Evolutionary conservation across 2,113 vertebrate species (phyloP).

Genomic region (Aplodontia rufa): DNA sequence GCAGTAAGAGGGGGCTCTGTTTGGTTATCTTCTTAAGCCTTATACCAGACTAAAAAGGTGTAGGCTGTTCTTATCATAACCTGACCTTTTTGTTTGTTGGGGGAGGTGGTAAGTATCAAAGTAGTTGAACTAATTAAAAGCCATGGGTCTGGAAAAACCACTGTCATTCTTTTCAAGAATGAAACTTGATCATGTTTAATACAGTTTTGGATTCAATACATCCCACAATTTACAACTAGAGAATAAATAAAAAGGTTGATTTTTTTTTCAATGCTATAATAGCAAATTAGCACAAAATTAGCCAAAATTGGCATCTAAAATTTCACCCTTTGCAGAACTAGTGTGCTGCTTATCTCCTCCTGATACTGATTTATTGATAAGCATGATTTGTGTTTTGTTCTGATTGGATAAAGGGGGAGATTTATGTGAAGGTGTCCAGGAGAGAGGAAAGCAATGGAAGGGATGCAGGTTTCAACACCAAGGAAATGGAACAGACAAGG

Average conservation of each 20-base stretch:
- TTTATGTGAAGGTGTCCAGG: background rate
- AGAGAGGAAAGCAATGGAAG: background rate
- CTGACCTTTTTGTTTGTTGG: slow-evolving; percentile 20
- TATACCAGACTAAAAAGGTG: slow-evolving; percentile 34
- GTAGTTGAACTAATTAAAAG: slow-evolving; percentile 56
- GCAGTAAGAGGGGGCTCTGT: background rate
- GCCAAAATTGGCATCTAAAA: background rate
- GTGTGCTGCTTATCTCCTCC: background rate
- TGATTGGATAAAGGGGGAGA: background rate
- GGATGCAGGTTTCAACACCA: background rate
- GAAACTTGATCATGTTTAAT: background rate
- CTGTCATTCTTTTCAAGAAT: background rate
- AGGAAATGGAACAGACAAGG: background rate
- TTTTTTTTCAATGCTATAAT: background rate
- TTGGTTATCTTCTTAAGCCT: slow-evolving; percentile 37
- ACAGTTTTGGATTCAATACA: background rate
- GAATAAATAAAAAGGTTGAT: background rate
- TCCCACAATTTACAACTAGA: background rate
- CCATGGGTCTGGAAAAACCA: background rate
- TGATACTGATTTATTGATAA: background rate
- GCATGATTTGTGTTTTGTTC: background rate
- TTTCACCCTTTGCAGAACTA: background rate
- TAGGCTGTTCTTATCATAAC: background rate
- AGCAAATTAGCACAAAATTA: slow-evolving; percentile 22
- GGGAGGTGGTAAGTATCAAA: background rate